Evolutionary conservation across 1,140 invertebrate species (phyloP).

Genomic region (Procambarus clarkii): DNA sequence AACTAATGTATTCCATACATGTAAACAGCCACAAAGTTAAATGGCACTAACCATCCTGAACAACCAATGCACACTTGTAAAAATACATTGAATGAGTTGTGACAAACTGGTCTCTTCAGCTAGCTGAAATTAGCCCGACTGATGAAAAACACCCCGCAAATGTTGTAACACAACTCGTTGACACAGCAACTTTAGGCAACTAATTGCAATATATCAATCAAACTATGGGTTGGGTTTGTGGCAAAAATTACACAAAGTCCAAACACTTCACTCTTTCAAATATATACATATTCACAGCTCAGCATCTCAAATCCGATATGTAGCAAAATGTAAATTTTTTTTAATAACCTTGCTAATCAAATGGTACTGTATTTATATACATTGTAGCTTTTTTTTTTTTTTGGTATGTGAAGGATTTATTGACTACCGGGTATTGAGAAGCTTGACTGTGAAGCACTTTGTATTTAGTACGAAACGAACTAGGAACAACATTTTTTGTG

Average conservation of each 20-base stretch:
- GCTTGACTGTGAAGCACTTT: background rate
- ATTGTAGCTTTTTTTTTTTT: background rate
- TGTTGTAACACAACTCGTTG: background rate
- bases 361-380: background rate
- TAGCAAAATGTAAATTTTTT: background rate
- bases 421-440: background rate
- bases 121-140: background rate
- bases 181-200: background rate
- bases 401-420: background rate
- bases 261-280: background rate
- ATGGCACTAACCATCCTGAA: background rate
- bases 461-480: constrained; percentile 2
- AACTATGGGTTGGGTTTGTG: background rate
- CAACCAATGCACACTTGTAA: background rate
- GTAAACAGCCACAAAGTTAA: background rate
- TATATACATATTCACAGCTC: constrained; percentile 1
- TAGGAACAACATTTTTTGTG: constrained; percentile 57
- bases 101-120: background rate
- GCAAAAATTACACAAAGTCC: background rate
- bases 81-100: background rate
- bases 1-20: background rate
- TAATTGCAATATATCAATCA: background rate
- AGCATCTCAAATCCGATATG: background rate
- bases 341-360: background rate
- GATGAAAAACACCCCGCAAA: background rate